Evolutionary conservation across 2,888 invertebrate species (phyloP), one percentile per base, ranked within the genome.

Genomic region (Trachelus iudaicus): DNA sequence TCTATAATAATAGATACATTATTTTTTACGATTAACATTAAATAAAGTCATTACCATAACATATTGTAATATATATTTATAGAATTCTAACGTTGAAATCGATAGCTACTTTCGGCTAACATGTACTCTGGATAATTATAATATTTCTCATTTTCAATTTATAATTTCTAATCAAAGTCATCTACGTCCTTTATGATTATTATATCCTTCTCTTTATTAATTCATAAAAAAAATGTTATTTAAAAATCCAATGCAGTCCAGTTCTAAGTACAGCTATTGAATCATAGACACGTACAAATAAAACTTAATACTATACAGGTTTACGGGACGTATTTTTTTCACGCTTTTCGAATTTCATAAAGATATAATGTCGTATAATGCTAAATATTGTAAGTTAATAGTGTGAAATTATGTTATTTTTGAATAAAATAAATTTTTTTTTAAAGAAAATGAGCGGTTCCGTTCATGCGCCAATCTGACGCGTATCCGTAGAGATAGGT

Each of bases 1-100:
- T 97, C 97, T 96, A 92, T 11, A 79, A 81, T 37, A 69, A 31
- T 40, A 11, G 76, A 40, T 80, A 77, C 40, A 35, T 31, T 76
- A 81, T 33, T 73, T 34, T 73, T 40, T 74, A 34, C n/a, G 15
- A 35, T 31, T 40, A 68, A 80, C 68, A 76, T 73, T n/a, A 56
- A 56, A 23, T 23, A 23, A 9, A 56, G 56, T 56, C 9, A 56
- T 23, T 56, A 23, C 56, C 23, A 56, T 56, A 40, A 40, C 6
- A 23, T 23, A 56, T 56, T 9, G 56, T 23, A 56, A 23, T 56
- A 23, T 56, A 56, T 23, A 2, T 9, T 56, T 23, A 23, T 9
- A 56, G 9, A 56, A 23, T 56, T 23, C 23, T 56, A 56, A 23
- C 56, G 56, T 56, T 56, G 1, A 56, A 56, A 56, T 56, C 56